Conservation (phyloP, 2,888 invertebrate species). For the Smittia sp. region DNA sequence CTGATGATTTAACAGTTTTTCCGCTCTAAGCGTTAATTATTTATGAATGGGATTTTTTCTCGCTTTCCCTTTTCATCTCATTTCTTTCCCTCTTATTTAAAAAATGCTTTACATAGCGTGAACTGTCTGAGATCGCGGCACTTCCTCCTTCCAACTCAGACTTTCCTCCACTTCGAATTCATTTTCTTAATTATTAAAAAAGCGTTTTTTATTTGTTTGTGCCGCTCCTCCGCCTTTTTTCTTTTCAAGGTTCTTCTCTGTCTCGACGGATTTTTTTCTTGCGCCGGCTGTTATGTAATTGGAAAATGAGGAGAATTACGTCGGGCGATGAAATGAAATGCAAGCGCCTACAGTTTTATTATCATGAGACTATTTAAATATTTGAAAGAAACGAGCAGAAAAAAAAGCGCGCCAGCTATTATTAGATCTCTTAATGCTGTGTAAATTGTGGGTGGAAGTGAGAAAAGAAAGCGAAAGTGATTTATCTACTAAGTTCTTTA, state of each 20-base stretch:
- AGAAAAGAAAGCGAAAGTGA: conserved; percentile 15
- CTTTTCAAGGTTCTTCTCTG: conserved; percentile 35
- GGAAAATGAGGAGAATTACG: conserved; percentile 19
- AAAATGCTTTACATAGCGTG: conserved; percentile 32
- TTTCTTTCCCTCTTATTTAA: conserved; percentile 19
- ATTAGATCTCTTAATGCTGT: conserved; percentile 1
- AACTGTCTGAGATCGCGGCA: conserved; percentile 11
- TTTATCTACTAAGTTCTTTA: conserved; percentile 8
- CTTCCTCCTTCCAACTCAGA: neutral
- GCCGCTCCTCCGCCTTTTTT: neutral
- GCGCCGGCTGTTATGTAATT: conserved; percentile 30
- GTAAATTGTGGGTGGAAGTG: neutral
- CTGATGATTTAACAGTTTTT: neutral
- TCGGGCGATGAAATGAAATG: neutral
- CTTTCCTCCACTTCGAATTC: neutral
- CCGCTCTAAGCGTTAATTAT: conserved; percentile 26
- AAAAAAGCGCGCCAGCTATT: neutral
- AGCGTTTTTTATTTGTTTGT: conserved; percentile 36
- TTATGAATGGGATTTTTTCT: conserved; percentile 8
- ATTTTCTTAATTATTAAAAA: conserved; percentile 31
- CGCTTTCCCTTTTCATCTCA: neutral
- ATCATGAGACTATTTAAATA: conserved; percentile 38
- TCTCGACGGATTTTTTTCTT: conserved; percentile 20
- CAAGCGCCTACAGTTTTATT: conserved; percentile 14
- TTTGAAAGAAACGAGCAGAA: neutral